These are phyloP conservation scores for Tolypeutes matacus DNA, from an alignment of 2,797 vertebrate genomes.

Conservation along the genomic window DNA sequence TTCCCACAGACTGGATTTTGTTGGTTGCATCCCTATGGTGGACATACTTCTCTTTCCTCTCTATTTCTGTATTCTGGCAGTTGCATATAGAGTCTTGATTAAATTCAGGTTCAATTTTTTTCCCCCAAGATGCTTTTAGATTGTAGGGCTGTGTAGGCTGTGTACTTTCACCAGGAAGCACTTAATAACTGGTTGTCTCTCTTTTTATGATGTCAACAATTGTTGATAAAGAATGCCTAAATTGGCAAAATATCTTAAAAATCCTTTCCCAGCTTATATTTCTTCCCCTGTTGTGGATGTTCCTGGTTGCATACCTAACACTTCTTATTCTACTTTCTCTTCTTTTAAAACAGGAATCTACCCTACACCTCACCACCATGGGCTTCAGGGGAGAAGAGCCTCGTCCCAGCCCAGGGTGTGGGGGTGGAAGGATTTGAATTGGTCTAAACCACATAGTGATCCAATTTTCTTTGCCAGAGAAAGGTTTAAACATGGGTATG, in stretches of 20 bases:
- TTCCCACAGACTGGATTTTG: not conserved
- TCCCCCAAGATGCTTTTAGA: not conserved
- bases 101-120: not conserved
- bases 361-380: not conserved
- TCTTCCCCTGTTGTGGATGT: not conserved
- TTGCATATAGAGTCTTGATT: conserved; percentile 22
- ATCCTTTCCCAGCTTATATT: not conserved
- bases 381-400: not conserved
- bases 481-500: not conserved
- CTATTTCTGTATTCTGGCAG: not conserved
- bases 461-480: not conserved
- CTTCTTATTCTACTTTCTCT: not conserved
- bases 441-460: not conserved
- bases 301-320: not conserved
- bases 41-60: not conserved
- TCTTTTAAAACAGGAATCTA: not conserved
- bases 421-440: not conserved
- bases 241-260: conserved; percentile 18
- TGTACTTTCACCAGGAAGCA: not conserved
- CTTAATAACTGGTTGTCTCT: not conserved
- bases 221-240: conserved; percentile 13
- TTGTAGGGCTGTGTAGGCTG: not conserved
- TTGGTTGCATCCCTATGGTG: not conserved
- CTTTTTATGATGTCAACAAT: not conserved
- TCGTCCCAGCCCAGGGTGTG: not conserved